Conservation (phyloP, 2,113 vertebrate genomes). For the Acrocephalus arundinaceus region DNA sequence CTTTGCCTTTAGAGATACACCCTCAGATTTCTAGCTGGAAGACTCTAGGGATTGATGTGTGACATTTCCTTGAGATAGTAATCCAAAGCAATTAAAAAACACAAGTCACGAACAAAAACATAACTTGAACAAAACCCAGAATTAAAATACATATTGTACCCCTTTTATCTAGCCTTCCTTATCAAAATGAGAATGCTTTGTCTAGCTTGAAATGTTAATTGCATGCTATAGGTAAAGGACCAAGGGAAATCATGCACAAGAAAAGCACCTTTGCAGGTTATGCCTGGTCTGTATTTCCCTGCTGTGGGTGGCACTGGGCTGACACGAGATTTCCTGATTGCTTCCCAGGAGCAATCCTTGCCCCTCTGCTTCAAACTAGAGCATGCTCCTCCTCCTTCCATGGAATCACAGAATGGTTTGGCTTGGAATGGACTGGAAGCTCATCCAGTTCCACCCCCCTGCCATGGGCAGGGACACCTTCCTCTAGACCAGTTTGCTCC, state of each 20-base stretch:
- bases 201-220: neutral
- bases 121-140: neutral
- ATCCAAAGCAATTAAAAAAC: neutral
- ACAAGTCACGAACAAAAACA: neutral
- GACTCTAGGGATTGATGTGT: neutral
- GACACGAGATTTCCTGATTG: rapidly evolving
- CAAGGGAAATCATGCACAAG: neutral
- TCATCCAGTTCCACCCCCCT: neutral
- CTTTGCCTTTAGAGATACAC: neutral
- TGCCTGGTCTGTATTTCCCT: neutral
- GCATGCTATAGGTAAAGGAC: neutral
- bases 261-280: neutral
- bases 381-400: rapidly evolving
- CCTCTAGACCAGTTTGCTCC: neutral
- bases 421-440: neutral
- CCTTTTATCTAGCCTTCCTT: neutral
- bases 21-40: neutral
- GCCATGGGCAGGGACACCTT: neutral
- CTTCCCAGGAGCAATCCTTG: neutral
- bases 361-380: neutral
- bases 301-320: neutral
- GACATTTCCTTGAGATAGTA: neutral
- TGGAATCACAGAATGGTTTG: neutral
- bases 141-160: neutral
- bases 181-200: neutral